phyloP scores from a whole-genome alignment of 2,113 vertebrate genomes.

The Corvus cornix region DNA sequence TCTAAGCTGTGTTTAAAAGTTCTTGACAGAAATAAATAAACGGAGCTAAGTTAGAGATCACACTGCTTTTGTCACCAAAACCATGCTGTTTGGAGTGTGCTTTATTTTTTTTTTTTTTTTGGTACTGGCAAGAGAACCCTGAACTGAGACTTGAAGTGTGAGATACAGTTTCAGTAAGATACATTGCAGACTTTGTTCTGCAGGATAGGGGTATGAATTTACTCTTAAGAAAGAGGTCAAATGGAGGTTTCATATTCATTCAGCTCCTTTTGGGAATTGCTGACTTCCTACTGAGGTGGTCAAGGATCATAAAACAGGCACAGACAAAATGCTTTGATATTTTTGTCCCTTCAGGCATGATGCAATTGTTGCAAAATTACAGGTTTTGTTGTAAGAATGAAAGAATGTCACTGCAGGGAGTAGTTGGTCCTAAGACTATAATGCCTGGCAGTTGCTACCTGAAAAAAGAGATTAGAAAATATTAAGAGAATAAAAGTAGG shows the following conservation, averaged over 20 bases:
- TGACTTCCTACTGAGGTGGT: neutral
- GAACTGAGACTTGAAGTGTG: neutral
- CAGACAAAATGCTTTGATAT: neutral
- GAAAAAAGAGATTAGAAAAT: neutral
- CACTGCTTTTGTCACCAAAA: neutral
- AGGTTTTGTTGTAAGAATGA: neutral
- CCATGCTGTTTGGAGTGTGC: neutral
- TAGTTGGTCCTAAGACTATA: neutral
- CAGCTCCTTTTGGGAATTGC: neutral
- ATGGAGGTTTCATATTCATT: neutral
- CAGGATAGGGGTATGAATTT: neutral
- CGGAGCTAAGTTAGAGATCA: neutral
- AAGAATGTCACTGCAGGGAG: neutral
- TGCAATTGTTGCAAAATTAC: neutral
- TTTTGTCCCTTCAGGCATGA: neutral
- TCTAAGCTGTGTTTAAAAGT: neutral
- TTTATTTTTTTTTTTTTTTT: neutral
- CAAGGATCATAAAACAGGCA: neutral
- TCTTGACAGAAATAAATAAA: slow-evolving; percentile 30
- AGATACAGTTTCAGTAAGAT: neutral
- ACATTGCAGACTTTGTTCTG: neutral
- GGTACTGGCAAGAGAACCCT: neutral
- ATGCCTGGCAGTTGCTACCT: neutral
- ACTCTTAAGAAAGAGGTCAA: neutral
- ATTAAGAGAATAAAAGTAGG: neutral